phyloP scores from a whole-genome alignment of 2,797 vertebrate genomes.

The Ptychobarbus kaznakovi region DNA sequence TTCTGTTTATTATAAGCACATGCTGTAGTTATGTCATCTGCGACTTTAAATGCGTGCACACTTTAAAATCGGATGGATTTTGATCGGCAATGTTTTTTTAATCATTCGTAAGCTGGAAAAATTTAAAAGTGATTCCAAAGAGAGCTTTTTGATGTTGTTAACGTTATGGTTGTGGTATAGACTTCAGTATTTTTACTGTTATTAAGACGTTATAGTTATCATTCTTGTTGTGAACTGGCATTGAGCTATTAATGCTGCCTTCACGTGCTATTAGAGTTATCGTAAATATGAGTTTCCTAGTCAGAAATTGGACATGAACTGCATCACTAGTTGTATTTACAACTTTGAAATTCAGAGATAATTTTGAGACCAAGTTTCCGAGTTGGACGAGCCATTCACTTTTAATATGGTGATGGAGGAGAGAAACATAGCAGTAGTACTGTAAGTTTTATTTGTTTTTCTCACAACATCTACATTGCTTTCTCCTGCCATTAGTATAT shows the following conservation, averaged over 20 bases:
- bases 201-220: background rate
- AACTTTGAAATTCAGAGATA: background rate
- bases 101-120: background rate
- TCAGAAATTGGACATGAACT: background rate
- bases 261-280: background rate
- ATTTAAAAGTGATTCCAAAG: background rate
- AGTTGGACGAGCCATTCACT: background rate
- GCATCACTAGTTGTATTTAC: background rate
- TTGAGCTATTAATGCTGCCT: background rate
- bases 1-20: background rate
- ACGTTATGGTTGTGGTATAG: background rate
- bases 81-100: background rate
- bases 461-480: too few species aligned
- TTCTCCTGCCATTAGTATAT: too few species aligned
- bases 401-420: too few species aligned
- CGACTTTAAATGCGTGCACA: background rate
- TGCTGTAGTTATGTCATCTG: background rate
- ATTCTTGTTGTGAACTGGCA: background rate
- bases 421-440: too few species aligned
- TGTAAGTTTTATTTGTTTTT: too few species aligned
- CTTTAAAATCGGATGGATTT: background rate
- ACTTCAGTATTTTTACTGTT: background rate
- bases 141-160: background rate
- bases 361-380: too few species aligned
- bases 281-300: background rate